Conservation (phyloP, 2,113 vertebrate genomes). For the Callipepla californica region DNA sequence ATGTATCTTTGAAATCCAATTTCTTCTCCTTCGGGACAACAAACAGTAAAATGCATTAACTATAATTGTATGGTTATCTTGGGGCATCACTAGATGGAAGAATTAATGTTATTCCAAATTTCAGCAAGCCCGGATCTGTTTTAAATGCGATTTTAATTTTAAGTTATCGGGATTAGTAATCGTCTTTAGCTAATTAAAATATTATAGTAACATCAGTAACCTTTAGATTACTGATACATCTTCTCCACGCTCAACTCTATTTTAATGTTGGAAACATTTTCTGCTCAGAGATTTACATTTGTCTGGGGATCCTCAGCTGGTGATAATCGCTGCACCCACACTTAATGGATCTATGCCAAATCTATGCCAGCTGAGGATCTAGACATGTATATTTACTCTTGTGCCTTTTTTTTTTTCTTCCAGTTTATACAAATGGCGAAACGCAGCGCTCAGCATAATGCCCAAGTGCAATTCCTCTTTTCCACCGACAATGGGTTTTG, state of each 20-base stretch:
- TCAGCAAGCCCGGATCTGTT: not conserved
- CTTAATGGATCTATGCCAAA: constrained; percentile 21
- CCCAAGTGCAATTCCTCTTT: not conserved
- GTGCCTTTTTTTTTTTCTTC: not conserved
- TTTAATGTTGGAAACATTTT: not conserved
- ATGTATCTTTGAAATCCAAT: constrained; percentile 48
- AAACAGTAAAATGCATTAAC: constrained; percentile 49
- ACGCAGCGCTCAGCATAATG: not conserved
- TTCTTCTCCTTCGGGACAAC: constrained; percentile 14
- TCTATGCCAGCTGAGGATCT: constrained; percentile 22
- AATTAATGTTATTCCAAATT: constrained; percentile 12
- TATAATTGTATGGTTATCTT: constrained; percentile 21
- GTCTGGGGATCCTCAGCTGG: constrained; percentile 15
- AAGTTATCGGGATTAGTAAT: not conserved
- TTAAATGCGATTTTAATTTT: not conserved
- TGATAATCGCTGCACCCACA: constrained; percentile 9
- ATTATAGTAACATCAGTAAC: not conserved
- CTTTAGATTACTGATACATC: not conserved
- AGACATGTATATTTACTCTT: not conserved
- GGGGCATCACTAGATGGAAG: not conserved
- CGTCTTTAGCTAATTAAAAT: constrained; percentile 3
- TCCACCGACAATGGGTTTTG: not conserved
- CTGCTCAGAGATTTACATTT: not conserved
- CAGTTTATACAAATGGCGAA: not conserved
- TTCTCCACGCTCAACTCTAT: not conserved